Conservation (phyloP, 2,797 vertebrate species). For the Danionella dracula region DNA sequence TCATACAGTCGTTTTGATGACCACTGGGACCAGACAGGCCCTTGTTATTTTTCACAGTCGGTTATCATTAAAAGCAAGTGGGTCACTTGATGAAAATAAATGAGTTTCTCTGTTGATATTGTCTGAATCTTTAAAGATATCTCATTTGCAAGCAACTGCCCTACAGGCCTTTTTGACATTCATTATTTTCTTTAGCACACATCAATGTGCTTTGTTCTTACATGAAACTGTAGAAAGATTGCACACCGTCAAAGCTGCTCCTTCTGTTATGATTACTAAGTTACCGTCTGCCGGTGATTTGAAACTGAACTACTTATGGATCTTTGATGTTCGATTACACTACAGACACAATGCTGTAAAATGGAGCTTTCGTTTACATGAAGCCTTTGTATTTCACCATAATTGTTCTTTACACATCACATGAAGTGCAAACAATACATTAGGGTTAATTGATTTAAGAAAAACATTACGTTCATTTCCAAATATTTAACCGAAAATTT, state of each 20-base stretch:
- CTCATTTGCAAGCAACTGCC: slow-evolving; percentile 41
- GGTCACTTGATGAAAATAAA: slow-evolving; percentile 41
- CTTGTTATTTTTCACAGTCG: slow-evolving; percentile 33
- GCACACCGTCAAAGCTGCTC: slow-evolving; percentile 9
- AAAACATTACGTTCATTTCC: no score
- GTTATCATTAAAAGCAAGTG: slow-evolving; percentile 38
- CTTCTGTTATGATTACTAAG: not conserved
- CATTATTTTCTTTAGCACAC: slow-evolving; percentile 31
- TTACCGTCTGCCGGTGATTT: not conserved
- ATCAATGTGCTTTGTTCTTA: slow-evolving; percentile 28
- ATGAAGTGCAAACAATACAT: no score
- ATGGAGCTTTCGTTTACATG: no score
- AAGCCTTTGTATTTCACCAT: no score
- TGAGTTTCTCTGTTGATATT: slow-evolving; percentile 37
- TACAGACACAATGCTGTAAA: no score
- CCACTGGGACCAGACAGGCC: slow-evolving; percentile 4
- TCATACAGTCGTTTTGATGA: slow-evolving; percentile 3
- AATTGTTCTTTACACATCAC: no score
- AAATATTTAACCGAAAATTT: no score
- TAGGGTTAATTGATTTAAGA: no score
- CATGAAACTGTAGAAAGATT: slow-evolving; percentile 1
- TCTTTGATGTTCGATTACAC: not conserved
- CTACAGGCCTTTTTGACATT: slow-evolving; percentile 32
- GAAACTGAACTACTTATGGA: not conserved
- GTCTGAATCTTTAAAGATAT: slow-evolving; percentile 36